phyloP scores from a whole-genome alignment of 2,888 invertebrate species.

The Caenorhabditis japonica region DNA sequence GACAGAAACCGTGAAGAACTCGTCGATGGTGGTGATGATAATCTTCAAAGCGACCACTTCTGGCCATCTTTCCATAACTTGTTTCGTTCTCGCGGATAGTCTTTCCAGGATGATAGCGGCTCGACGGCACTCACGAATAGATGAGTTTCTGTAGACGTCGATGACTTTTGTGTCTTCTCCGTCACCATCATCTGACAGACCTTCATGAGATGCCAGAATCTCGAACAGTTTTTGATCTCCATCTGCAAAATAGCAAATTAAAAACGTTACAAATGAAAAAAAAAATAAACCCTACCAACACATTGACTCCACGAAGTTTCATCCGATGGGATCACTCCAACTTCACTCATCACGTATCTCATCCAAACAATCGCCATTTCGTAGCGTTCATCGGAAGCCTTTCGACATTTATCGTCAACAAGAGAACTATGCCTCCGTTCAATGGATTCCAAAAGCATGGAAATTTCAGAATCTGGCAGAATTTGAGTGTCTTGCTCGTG shows the following conservation, averaged over 20 bases:
- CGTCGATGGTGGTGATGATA: slow-evolving; percentile 59
- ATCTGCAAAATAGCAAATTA: slow-evolving; percentile 9
- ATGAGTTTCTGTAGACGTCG: slow-evolving; percentile 53
- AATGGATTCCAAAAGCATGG: slow-evolving; percentile 52
- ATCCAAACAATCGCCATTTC: slow-evolving; percentile 59
- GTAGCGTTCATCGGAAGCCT: slow-evolving; percentile 35
- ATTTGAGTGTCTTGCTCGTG: slow-evolving; percentile 45
- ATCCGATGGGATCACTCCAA: slow-evolving; percentile 36
- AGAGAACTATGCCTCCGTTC: slow-evolving; percentile 31
- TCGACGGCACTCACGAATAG: slow-evolving; percentile 51
- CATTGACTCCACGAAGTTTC: slow-evolving; percentile 12
- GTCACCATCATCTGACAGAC: slow-evolving; percentile 25
- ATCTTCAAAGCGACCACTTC: slow-evolving; percentile 66
- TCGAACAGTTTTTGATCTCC: slow-evolving; percentile 48
- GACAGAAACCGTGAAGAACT: slow-evolving; percentile 59
- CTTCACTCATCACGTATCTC: slow-evolving; percentile 54
- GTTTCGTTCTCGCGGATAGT: slow-evolving; percentile 42
- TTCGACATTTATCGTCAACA: slow-evolving; percentile 26
- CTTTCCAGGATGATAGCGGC: slow-evolving; percentile 53
- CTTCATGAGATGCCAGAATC: slow-evolving; percentile 28
- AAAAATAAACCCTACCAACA: slow-evolving; percentile 20
- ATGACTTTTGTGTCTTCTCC: slow-evolving; percentile 24
- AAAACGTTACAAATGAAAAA: neutral
- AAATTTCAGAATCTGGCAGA: slow-evolving; percentile 48
- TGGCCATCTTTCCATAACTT: slow-evolving; percentile 63